Percentiles rank a stretch among this genome's conserved stretches.
Conservation (phyloP, 2,113 vertebrate species). For the Mesembrinibis cayennensis region DNA sequence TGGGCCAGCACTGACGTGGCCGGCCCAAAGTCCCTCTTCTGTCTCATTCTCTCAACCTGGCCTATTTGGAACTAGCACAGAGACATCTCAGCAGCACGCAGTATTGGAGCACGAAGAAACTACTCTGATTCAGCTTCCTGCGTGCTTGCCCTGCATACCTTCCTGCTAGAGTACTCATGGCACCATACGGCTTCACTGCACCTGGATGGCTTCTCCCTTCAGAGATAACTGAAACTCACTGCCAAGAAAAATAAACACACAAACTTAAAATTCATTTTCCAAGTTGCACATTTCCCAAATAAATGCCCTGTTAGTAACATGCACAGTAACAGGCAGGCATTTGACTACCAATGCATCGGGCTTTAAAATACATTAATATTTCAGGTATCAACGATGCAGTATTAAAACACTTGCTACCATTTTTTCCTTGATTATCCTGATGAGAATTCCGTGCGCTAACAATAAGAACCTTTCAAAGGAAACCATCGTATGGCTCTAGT, state of each 20-base stretch:
- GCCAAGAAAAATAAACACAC: constrained; percentile 36
- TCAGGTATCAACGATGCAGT: background rate
- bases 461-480: background rate
- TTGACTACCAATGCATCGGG: background rate
- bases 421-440: background rate
- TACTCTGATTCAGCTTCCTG: background rate
- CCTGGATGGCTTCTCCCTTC: background rate
- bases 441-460: background rate
- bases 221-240: background rate
- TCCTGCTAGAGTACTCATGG: constrained; percentile 1
- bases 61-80: background rate
- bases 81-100: background rate
- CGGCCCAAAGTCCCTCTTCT: background rate
- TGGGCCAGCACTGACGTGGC: background rate
- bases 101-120: background rate
- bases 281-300: constrained; percentile 2
- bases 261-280: constrained; percentile 22
- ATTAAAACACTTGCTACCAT: background rate
- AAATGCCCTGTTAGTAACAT: background rate
- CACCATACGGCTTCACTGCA: constrained; percentile 15
- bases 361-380: background rate
- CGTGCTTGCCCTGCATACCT: background rate
- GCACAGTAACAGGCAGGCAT: background rate
- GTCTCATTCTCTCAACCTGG: background rate
- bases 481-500: background rate